Percentiles rank a stretch among this genome's conserved stretches.
Conservation (phyloP, 2,888 invertebrate species). For the Morpho deidamia region DNA sequence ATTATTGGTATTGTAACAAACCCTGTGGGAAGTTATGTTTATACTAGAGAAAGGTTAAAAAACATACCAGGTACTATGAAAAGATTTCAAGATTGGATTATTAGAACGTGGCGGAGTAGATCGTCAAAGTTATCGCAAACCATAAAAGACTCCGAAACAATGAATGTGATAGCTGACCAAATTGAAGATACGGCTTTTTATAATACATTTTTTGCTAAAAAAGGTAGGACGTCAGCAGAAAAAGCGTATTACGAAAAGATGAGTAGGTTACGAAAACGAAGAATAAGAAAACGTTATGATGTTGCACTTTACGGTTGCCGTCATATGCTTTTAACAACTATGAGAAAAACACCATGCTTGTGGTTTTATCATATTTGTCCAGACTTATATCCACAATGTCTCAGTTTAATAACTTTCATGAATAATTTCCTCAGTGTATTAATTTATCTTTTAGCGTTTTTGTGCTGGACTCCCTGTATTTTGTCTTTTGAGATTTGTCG, state of each 20-base stretch:
- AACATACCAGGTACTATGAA: slow-evolving; percentile 31
- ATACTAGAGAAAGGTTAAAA: slow-evolving; percentile 25
- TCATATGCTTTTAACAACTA: slow-evolving; percentile 38
- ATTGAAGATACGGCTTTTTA: slow-evolving; percentile 32
- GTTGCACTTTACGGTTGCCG: slow-evolving; percentile 37
- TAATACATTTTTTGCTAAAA: slow-evolving; percentile 30
- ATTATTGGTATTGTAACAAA: slow-evolving; percentile 27
- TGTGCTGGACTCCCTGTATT: slow-evolving; percentile 39
- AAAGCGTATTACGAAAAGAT: slow-evolving; percentile 22
- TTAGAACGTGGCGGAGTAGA: slow-evolving; percentile 30
- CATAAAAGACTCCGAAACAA: slow-evolving; percentile 34
- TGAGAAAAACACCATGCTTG: slow-evolving; percentile 46
- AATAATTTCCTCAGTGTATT: slow-evolving; percentile 34
- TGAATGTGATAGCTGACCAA: slow-evolving; percentile 36
- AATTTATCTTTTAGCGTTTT: slow-evolving; percentile 32
- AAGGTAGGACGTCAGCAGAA: slow-evolving; percentile 37
- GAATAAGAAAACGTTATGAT: slow-evolving; percentile 34
- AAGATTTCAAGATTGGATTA: slow-evolving; percentile 26
- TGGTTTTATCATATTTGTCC: slow-evolving; percentile 53
- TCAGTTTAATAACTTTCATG: slow-evolving; percentile 33
- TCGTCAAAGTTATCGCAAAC: slow-evolving; percentile 35
- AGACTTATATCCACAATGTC: slow-evolving; percentile 44
- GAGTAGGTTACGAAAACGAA: slow-evolving; percentile 26
- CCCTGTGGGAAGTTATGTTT: slow-evolving; percentile 34
- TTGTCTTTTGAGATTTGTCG: slow-evolving; percentile 40